Conservation (phyloP, 2,797 vertebrate genomes). For the Centropyge bicolor region DNA sequence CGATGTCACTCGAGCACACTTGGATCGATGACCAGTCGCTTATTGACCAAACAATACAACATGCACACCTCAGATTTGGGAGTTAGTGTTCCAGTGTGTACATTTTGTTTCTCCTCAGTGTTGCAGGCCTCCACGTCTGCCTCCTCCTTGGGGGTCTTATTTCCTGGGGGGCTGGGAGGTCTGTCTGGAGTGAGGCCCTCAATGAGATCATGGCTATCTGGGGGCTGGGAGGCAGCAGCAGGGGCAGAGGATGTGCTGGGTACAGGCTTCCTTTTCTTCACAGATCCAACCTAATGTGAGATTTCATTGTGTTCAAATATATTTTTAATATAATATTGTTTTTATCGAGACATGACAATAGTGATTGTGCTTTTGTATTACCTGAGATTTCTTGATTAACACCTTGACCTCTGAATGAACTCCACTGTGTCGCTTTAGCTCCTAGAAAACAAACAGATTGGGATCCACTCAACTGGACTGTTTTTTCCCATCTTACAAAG, state of each 20-base stretch:
- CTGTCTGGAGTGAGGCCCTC: constrained; percentile 34
- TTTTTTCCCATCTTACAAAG: neutral
- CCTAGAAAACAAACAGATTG: constrained; percentile 55
- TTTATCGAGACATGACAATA: neutral
- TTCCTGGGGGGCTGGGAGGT: constrained; percentile 57
- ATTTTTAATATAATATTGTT: neutral
- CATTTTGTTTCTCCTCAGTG: constrained; percentile 56
- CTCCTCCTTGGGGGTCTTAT: constrained; percentile 69
- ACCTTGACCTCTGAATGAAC: constrained; percentile 62
- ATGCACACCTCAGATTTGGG: constrained; percentile 74
- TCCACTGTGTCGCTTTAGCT: constrained; percentile 58
- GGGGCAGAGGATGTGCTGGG: constrained; percentile 47
- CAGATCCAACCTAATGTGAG: constrained; percentile 59
- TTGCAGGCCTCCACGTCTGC: constrained; percentile 53
- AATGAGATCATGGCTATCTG: constrained; percentile 47
- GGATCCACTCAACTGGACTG: neutral
- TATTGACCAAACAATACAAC: neutral
- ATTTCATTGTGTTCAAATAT: constrained; percentile 5
- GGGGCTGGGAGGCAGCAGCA: constrained; percentile 28
- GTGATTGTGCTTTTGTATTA: constrained; percentile 33
- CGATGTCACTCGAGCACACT: neutral
- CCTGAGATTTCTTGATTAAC: constrained; percentile 75
- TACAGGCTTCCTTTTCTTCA: constrained; percentile 65
- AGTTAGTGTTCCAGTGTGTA: constrained; percentile 68
- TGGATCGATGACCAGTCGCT: neutral